Evolutionary conservation across 2,113 vertebrate species (phyloP).

Genomic region (Archilochus colubris): DNA sequence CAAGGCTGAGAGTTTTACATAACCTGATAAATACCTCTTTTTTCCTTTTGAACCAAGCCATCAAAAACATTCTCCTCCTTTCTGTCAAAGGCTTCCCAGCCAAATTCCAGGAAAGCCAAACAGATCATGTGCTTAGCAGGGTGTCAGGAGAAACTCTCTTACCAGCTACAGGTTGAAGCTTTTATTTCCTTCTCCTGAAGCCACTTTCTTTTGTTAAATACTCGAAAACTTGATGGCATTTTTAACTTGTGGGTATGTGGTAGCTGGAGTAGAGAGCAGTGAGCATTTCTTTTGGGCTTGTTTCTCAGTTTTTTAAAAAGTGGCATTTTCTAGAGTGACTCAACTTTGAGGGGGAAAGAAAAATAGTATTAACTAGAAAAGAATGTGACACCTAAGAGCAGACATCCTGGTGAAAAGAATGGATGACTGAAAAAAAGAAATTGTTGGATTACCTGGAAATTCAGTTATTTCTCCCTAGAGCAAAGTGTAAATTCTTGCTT

Average conservation of each 20-base stretch:
- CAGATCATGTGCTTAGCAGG: constrained; percentile 65
- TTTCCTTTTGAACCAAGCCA: constrained; percentile 73
- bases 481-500: constrained; percentile 14
- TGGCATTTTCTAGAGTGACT: constrained; percentile 64
- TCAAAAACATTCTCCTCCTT: constrained; percentile 72
- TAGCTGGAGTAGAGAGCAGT: neutral
- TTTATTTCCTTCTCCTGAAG: constrained; percentile 43
- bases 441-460: constrained; percentile 6
- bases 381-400: constrained; percentile 63
- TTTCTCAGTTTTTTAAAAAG: constrained; percentile 43
- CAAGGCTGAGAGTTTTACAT: constrained; percentile 67
- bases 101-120: constrained; percentile 64
- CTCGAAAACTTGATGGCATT: constrained; percentile 7
- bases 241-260: neutral
- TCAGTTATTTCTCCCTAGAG: neutral
- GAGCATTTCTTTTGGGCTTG: constrained; percentile 32
- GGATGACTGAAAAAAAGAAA: constrained; percentile 25
- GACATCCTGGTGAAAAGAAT: constrained; percentile 58
- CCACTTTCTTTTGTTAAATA: constrained; percentile 38
- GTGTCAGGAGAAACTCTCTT: constrained; percentile 58
- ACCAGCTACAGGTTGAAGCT: constrained; percentile 49
- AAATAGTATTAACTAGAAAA: constrained; percentile 64
- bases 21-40: constrained; percentile 75
- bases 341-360: constrained; percentile 54
- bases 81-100: constrained; percentile 55